Conservation (phyloP, 2,888 invertebrate genomes). For the Strigamia maritima region DNA sequence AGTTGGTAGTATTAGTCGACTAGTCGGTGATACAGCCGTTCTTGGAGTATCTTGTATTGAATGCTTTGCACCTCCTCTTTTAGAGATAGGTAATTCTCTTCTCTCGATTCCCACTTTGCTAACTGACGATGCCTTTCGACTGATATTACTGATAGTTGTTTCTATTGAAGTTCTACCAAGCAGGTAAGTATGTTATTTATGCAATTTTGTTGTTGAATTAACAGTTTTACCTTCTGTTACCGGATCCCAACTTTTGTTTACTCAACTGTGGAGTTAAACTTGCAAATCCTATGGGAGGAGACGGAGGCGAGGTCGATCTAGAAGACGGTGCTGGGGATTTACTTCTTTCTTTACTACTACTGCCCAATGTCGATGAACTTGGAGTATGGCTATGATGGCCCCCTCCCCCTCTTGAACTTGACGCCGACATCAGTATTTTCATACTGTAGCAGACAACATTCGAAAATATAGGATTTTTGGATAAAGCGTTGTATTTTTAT, state of each 20-base stretch:
- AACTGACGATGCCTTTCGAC: background rate
- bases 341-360: background rate
- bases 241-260: background rate
- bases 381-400: background rate
- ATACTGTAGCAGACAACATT: slow-evolving; percentile 12
- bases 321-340: background rate
- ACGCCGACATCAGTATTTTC: background rate
- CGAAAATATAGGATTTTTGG: background rate
- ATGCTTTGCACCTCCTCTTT: background rate
- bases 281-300: background rate
- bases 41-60: background rate
- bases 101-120: background rate
- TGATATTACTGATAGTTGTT: background rate
- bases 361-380: background rate
- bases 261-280: background rate
- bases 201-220: background rate
- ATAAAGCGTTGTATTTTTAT: background rate
- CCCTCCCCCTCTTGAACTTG: background rate
- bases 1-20: background rate
- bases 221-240: background rate
- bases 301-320: background rate
- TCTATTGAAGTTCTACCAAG: background rate
- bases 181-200: background rate
- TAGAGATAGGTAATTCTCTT: background rate
- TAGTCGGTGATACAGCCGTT: background rate